phyloP scores from a whole-genome alignment of 2,888 invertebrate species.

The Melanophora roralis region DNA sequence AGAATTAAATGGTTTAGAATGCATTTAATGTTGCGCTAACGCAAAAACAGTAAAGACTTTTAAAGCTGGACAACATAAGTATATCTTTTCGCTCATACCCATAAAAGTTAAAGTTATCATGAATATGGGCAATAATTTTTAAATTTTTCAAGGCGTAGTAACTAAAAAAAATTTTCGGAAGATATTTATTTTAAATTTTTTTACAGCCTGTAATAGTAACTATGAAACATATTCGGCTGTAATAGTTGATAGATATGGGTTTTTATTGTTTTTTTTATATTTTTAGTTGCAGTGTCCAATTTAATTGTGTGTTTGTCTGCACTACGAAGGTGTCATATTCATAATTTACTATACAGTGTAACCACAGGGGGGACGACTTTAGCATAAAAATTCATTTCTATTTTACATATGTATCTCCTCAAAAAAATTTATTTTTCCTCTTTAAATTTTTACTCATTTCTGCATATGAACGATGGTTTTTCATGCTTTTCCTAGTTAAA shows the following conservation, averaged over 20 bases:
- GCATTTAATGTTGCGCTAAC: slow-evolving; percentile 37
- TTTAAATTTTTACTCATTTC: neutral
- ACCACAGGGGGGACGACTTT: slow-evolving; percentile 69
- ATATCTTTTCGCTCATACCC: no score
- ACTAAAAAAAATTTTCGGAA: neutral
- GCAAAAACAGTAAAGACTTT: slow-evolving; percentile 24
- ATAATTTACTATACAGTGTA: slow-evolving; percentile 75
- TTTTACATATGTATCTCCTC: slow-evolving; percentile 56
- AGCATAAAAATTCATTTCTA: slow-evolving; percentile 52
- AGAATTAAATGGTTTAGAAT: slow-evolving; percentile 33
- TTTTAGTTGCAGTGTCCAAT: slow-evolving; percentile 61
- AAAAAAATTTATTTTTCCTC: slow-evolving; percentile 25
- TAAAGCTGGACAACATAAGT: neutral
- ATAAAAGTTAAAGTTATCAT: no score
- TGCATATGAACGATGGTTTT: slow-evolving; percentile 1
- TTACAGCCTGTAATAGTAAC: neutral
- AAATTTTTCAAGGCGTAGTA: neutral
- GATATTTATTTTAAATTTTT: neutral
- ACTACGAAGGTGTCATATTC: slow-evolving; percentile 74
- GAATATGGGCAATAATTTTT: no score
- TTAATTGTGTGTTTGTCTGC: slow-evolving; percentile 64
- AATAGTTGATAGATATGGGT: neutral
- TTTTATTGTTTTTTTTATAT: slow-evolving; percentile 21
- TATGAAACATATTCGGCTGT: slow-evolving; percentile 6
- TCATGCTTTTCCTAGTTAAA: slow-evolving; percentile 1